These are phyloP conservation scores for Melanostigma gelatinosum DNA, from an alignment of 2,113 vertebrate species.

Conservation along the genomic window DNA sequence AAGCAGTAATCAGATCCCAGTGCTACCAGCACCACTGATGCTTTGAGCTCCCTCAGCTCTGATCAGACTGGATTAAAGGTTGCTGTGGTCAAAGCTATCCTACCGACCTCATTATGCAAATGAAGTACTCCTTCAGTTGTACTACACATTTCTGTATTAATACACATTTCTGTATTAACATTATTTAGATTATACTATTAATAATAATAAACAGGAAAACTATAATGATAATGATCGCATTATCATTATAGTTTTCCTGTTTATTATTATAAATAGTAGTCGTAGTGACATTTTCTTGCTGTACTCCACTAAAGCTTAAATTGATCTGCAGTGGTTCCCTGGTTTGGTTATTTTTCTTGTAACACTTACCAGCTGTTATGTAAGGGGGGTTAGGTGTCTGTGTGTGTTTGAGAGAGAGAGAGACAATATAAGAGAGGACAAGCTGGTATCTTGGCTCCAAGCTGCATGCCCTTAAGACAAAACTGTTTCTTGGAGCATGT, in stretches of 20 bases:
- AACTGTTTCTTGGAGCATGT: slow-evolving; percentile 57
- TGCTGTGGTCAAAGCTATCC: background rate
- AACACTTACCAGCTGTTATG: slow-evolving; percentile 53
- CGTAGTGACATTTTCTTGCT: background rate
- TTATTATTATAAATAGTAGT: background rate
- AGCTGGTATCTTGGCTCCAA: slow-evolving; percentile 11
- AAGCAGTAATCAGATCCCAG: slow-evolving; percentile 44
- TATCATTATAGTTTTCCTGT: background rate
- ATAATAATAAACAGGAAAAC: too few relatives aligned
- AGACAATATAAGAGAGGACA: background rate
- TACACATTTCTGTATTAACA: too few relatives aligned
- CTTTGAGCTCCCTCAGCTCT: slow-evolving; percentile 18
- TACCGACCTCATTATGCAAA: background rate
- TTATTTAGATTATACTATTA: too few relatives aligned
- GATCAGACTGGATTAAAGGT: slow-evolving; percentile 20
- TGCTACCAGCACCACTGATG: background rate
- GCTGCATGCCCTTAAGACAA: slow-evolving; percentile 42
- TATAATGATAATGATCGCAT: too few relatives aligned
- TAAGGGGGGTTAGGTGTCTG: slow-evolving; percentile 11
- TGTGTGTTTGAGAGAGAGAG: slow-evolving; percentile 6
- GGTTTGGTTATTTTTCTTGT: background rate
- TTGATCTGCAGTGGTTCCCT: background rate
- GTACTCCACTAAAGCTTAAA: background rate
- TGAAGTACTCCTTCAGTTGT: background rate
- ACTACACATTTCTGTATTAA: background rate